Evolutionary conservation across 2,113 vertebrate genomes (phyloP).

Genomic region (Tiliqua scincoides): DNA sequence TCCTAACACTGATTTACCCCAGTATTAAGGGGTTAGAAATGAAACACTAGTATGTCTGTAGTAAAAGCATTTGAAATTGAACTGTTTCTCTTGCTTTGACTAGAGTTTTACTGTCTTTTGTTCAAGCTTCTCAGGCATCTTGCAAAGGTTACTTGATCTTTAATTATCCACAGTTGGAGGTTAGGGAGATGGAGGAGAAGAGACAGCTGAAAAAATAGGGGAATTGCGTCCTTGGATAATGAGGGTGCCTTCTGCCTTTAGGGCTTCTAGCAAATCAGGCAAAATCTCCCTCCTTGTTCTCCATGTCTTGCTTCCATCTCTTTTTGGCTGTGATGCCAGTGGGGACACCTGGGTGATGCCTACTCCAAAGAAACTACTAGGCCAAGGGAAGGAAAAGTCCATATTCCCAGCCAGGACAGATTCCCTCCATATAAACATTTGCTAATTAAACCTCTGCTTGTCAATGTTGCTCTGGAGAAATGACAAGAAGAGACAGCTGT

Average conservation of each 20-base stretch:
- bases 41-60: too few species aligned
- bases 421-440: background rate
- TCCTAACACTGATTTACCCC: background rate
- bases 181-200: background rate
- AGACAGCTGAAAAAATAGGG: conserved; percentile 1
- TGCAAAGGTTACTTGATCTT: conserved; percentile 40
- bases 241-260: conserved; percentile 13
- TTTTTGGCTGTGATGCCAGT: background rate
- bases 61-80: background rate
- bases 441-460: conserved; percentile 20
- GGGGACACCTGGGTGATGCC: background rate
- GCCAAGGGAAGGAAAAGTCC: background rate
- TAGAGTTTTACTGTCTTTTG: conserved; percentile 27
- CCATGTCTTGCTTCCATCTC: accelerated
- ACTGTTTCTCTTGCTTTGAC: background rate
- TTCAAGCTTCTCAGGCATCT: conserved; percentile 31
- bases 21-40: background rate
- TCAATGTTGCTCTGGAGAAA: background rate
- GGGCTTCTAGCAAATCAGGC: accelerated
- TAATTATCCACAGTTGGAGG: conserved; percentile 46
- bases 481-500: background rate
- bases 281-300: background rate
- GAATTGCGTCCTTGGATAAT: background rate
- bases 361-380: background rate
- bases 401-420: background rate